Evolutionary conservation across 2,113 vertebrate species (phyloP), one percentile per base, ranked within the genome.

Genomic region (Monarcha castaneiventris): DNA sequence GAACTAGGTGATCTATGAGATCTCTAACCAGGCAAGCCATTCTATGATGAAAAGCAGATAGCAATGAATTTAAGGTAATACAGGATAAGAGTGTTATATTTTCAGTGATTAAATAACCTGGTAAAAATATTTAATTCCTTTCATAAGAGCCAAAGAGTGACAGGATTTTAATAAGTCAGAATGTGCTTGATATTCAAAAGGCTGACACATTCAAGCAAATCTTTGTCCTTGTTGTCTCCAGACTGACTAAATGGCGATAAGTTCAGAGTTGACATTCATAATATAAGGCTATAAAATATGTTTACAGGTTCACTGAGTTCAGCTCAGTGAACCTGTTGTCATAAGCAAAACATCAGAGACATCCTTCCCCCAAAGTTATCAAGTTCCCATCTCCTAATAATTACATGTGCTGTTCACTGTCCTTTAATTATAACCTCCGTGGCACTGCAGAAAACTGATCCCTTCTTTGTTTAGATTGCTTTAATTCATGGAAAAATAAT

Each of bases 341-440:
- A 84, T 79, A 91, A 95, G 93, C 74, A 95, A 94, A 95, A 87
- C 49, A 44, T 91, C 93, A 96, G 73, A 91, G 73, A 48, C 48
- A 66, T 92, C 81, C 71, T 91, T 92, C 92, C 25, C 49, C 58
- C 58, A 91, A 94, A 92, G 84, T 95, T 95, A 96, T 96, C 95
- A 85, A 83, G 93, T 89, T 96, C 81, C 73, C 87, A 96, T 96
- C 93, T 97, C 80, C 68, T 68, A 87, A 79, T 96, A 94, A 97
- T 96, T 94, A 91, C 43, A 71, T 87, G 81, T 87, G 87, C 30
- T 72, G 33, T 59, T 87, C 32, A 0, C 37, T 94, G 81, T 82
- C 74, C 91, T 97, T 85, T 92, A 93, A 96, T 95, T 95, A 96
- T 51, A 69, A 62, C 46, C 54, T 79, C 46, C 55, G n/a, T 89